Evolutionary conservation across 2,797 vertebrate genomes (phyloP), one percentile per base, ranked within the genome.

Genomic region (Scomberomorus guttatus): DNA sequence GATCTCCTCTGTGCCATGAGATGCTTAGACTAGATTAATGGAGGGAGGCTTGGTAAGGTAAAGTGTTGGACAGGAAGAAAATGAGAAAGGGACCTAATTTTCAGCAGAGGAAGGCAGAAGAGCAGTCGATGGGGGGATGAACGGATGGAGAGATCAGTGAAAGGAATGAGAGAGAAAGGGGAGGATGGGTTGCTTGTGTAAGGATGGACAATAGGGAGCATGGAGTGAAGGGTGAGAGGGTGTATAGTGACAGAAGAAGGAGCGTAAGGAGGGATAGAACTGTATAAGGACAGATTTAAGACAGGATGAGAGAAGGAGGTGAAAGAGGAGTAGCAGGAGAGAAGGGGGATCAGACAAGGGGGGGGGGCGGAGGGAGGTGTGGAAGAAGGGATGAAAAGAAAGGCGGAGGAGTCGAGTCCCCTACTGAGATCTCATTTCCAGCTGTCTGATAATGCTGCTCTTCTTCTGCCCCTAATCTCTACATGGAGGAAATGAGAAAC

Each of bases 341-440:
- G 50, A 25, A 60, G 56, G 48, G 25, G 72, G 74, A 73, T 76
- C 25, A 46, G 37, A 63, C 22, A n/a, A n/a, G n/a, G n/a, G n/a
- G 34, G 55, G 64, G 50, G 66, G 55, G 59, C 20, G 13, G 48
- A 80, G 22, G 77, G 80, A 87, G 81, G 82, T 48, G 85, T 73
- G 63, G 85, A 87, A 73, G 74, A 68, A 3, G 63, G 77, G 85
- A 88, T 86, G 87, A 86, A 80, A 87, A 79, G 79, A 73, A 72
- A 81, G 72, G 74, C 58, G 65, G 75, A 87, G 70, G 67, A 87
- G 79, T 57, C 3, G 46, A 62, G 87, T 77, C 85, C 79, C 88
- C 89, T 27, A 69, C 89, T 87, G 90, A 91, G 91, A 93, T 92
- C 90, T 92, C 84, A 93, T 94, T 93, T 93, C 91, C 87, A 94